Percentiles rank a stretch among this genome's conserved stretches.
These are phyloP conservation scores for Spodoptera exigua DNA, from an alignment of 2,888 invertebrate species.

Conservation along the genomic window DNA sequence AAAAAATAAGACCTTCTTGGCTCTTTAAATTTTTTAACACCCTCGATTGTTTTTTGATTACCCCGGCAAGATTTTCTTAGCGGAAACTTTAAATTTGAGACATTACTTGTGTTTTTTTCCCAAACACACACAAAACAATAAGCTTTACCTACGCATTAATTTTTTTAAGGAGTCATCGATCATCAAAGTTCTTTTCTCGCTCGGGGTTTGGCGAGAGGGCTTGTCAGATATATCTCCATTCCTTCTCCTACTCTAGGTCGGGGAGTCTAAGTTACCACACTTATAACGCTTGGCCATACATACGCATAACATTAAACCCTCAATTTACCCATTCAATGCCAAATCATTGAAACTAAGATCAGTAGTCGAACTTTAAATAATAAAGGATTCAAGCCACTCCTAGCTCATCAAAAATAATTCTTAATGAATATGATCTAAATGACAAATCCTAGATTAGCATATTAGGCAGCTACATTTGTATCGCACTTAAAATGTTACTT, in stretches of 20 bases:
- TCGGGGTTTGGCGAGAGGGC: too few species aligned
- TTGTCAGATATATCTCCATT: too few species aligned
- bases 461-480: slow-evolving; percentile 25
- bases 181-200: too few species aligned
- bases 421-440: slow-evolving; percentile 31
- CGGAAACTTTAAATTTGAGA: background rate
- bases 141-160: too few species aligned
- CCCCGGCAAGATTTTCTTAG: slow-evolving; percentile 10
- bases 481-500: slow-evolving; percentile 50
- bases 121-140: too few species aligned
- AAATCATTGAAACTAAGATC: background rate
- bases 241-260: too few species aligned
- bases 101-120: too few species aligned
- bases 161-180: too few species aligned
- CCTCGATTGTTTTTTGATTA: slow-evolving; percentile 29
- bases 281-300: too few species aligned
- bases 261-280: too few species aligned
- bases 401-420: slow-evolving; percentile 19
- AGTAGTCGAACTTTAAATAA: slow-evolving; percentile 16
- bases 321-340: background rate
- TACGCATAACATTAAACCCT: too few species aligned
- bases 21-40: slow-evolving; percentile 7
- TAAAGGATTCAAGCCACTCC: slow-evolving; percentile 39
- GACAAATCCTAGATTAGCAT: slow-evolving; percentile 48
- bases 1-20: slow-evolving; percentile 29